Conservation (phyloP, 2,888 invertebrate species). For the Apamea crenata region DNA sequence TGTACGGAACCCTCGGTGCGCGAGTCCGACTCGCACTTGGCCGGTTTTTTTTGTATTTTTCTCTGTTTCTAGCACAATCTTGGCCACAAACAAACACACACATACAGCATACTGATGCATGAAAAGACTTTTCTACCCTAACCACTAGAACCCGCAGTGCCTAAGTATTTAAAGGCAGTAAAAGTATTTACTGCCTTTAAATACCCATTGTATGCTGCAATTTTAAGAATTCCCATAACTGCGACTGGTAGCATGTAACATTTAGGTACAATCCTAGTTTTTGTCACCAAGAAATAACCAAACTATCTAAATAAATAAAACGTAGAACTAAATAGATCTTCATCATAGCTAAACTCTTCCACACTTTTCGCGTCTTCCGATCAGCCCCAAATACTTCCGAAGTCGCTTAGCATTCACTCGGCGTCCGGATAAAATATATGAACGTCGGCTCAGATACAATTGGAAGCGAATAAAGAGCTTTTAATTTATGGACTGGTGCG, state of each 20-base stretch:
- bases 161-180: neutral
- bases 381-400: conserved; percentile 36
- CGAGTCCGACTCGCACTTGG: no score
- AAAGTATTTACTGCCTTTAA: neutral
- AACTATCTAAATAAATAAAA: neutral
- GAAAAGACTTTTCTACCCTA: neutral
- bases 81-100: no score
- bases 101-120: neutral
- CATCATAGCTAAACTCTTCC: conserved; percentile 11
- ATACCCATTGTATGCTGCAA: neutral
- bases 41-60: neutral
- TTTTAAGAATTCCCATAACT: neutral
- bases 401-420: conserved; percentile 58
- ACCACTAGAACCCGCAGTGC: neutral
- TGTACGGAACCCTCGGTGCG: no score
- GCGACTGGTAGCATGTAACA: neutral
- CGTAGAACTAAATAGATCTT: neutral
- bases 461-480: conserved; percentile 59
- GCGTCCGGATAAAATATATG: conserved; percentile 66
- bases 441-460: conserved; percentile 61
- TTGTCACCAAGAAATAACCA: neutral
- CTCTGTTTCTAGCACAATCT: neutral
- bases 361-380: conserved; percentile 36
- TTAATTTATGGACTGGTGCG: conserved; percentile 61
- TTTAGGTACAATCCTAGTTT: neutral